Percentiles rank a stretch among this genome's conserved stretches.
Evolutionary conservation across 2,888 invertebrate genomes (phyloP).

Genomic region (Agonopterix heracliana): DNA sequence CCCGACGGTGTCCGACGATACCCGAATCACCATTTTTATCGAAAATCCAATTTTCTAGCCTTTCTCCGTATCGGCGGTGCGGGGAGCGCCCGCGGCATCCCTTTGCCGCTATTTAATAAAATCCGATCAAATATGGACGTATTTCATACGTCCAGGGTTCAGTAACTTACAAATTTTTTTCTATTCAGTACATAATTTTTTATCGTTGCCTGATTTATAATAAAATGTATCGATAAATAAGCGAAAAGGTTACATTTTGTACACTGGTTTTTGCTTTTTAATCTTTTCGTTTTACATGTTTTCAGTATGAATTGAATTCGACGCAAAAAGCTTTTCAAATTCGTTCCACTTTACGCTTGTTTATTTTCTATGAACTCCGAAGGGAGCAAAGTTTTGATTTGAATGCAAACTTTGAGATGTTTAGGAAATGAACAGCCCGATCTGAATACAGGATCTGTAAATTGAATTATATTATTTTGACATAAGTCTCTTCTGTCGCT

Average conservation of each 20-base stretch:
- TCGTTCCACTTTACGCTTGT: neutral
- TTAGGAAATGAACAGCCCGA: neutral
- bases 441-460: neutral
- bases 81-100: slow-evolving; percentile 20
- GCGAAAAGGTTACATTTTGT: too few relatives aligned
- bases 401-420: too few relatives aligned
- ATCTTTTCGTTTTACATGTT: too few relatives aligned
- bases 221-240: too few relatives aligned
- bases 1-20: slow-evolving; percentile 8
- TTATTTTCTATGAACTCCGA: too few relatives aligned
- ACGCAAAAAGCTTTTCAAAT: neutral
- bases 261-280: too few relatives aligned
- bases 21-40: slow-evolving; percentile 45
- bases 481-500: too few relatives aligned
- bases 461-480: too few relatives aligned
- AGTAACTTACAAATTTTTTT: neutral
- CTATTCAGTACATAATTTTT: too few relatives aligned
- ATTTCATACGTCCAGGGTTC: neutral
- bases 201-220: too few relatives aligned
- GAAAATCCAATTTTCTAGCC: slow-evolving; percentile 45
- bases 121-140: slow-evolving; percentile 9
- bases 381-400: too few relatives aligned
- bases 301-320: neutral
- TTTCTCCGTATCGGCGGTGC: slow-evolving; percentile 15
- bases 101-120: slow-evolving; percentile 30